Percentiles rank a stretch among this genome's conserved stretches.
Evolutionary conservation across 2,888 invertebrate species (phyloP).

Genomic region (Cancer borealis): DNA sequence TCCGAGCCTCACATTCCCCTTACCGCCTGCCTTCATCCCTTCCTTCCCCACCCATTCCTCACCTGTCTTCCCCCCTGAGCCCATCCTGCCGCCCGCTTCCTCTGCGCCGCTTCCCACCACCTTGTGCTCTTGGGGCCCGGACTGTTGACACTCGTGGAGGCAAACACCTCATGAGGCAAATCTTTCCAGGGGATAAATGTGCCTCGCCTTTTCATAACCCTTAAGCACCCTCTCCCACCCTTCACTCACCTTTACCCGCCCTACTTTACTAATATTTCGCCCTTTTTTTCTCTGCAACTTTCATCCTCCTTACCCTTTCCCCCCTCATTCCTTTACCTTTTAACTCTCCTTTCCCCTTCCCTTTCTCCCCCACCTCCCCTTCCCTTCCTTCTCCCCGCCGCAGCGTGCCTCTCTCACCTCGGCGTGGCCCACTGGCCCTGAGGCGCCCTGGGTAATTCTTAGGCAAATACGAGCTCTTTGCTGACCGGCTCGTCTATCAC

Average conservation of each 20-base stretch:
- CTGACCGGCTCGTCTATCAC: constrained; percentile 72
- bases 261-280: constrained; percentile 51
- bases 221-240: constrained; percentile 77
- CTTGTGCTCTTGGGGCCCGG: constrained; percentile 12
- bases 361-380: constrained; percentile 54
- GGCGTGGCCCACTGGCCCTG: constrained; percentile 61
- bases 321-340: constrained; percentile 56
- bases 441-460: constrained; percentile 73
- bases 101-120: constrained; percentile 57
- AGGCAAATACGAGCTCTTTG: constrained; percentile 68
- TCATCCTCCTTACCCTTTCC: not conserved
- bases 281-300: constrained; percentile 53
- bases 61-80: constrained; percentile 46
- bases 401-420: constrained; percentile 59
- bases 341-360: not conserved
- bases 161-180: constrained; percentile 38
- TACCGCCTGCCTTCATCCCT: constrained; percentile 37
- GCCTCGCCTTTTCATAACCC: constrained; percentile 55
- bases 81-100: constrained; percentile 46
- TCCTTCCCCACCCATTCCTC: constrained; percentile 50
- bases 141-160: constrained; percentile 1
- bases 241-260: constrained; percentile 59
- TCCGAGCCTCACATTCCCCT: constrained; percentile 63
- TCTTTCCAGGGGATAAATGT: not conserved
- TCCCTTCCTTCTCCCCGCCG: constrained; percentile 52